A percentile compares a stretch with the other conserved stretches of the same genome.
Evolutionary conservation across 2,888 invertebrate species (phyloP).

Genomic region (Oscheius sp.): DNA sequence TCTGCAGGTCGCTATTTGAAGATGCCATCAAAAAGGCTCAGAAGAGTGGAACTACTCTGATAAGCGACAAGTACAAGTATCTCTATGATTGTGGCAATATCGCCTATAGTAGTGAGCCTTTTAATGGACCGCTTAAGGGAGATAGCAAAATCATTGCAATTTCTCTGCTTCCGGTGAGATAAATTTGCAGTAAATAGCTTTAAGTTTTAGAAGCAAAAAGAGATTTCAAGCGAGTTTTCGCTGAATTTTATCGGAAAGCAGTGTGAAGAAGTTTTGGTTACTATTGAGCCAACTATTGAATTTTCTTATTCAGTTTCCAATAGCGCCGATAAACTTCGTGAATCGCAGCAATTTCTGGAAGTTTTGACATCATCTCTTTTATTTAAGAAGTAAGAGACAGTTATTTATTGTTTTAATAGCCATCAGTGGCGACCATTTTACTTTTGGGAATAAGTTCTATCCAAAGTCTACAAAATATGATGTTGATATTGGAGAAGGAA

Average conservation of each 20-base stretch:
- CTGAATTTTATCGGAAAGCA: not conserved
- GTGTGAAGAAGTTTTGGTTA: conserved; percentile 8
- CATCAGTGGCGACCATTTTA: conserved; percentile 24
- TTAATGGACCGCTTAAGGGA: not conserved
- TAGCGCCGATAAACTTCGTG: conserved; percentile 1
- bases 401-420: not conserved
- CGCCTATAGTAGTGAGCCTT: not conserved
- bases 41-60: not conserved
- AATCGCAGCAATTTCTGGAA: conserved; percentile 26
- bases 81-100: conserved; percentile 25
- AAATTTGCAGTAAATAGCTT: not conserved
- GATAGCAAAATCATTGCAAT: not conserved
- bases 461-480: conserved; percentile 17
- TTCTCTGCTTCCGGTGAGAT: not conserved
- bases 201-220: not conserved
- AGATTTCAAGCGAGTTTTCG: not conserved
- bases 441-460: conserved; percentile 22
- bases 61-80: not conserved
- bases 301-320: not conserved
- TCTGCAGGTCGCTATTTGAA: not conserved
- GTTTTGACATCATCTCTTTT: conserved; percentile 16
- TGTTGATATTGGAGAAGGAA: conserved; percentile 29
- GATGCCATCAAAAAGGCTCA: not conserved
- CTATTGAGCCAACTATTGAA: not conserved
- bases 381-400: not conserved